phyloP scores from a whole-genome alignment of 2,888 invertebrate genomes.

The Atrina japonica region DNA sequence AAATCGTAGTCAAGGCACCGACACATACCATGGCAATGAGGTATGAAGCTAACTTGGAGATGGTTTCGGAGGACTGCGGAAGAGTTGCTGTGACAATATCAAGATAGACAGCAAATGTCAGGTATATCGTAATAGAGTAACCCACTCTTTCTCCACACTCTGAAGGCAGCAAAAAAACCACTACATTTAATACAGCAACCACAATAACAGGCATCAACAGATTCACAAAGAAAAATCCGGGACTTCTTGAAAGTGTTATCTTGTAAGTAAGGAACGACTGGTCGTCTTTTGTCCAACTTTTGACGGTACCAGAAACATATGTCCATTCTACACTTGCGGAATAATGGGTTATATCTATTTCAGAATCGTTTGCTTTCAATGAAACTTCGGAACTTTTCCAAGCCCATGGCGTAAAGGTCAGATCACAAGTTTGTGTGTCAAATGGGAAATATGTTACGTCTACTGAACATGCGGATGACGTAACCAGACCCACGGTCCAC shows the following conservation, averaged over 20 bases:
- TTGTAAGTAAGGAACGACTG: constrained; percentile 22
- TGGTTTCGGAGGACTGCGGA: constrained; percentile 28
- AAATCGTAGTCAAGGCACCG: constrained; percentile 23
- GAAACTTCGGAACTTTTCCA: constrained; percentile 20
- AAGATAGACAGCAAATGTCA: constrained; percentile 39
- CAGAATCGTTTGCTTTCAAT: constrained; percentile 5
- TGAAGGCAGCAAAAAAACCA: constrained; percentile 33
- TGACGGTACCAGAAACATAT: constrained; percentile 4
- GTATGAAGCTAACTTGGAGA: constrained; percentile 31
- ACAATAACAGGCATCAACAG: constrained; percentile 31
- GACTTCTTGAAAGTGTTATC: constrained; percentile 25
- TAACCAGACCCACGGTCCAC: constrained; percentile 32
- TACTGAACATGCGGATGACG: constrained; percentile 30
- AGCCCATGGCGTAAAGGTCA: constrained; percentile 35
- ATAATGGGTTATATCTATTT: constrained; percentile 22
- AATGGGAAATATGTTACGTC: constrained; percentile 41
- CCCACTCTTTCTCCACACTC: constrained; percentile 42
- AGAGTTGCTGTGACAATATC: constrained; percentile 28
- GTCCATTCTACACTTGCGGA: constrained; percentile 30
- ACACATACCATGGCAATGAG: constrained; percentile 29
- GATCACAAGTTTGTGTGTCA: constrained; percentile 33
- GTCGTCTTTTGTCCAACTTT: not conserved
- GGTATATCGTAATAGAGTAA: constrained; percentile 29
- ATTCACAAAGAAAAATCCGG: constrained; percentile 38
- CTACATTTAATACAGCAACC: constrained; percentile 27